Evolutionary conservation across 1,140 invertebrate species (phyloP).

Genomic region (Planococcus citri): DNA sequence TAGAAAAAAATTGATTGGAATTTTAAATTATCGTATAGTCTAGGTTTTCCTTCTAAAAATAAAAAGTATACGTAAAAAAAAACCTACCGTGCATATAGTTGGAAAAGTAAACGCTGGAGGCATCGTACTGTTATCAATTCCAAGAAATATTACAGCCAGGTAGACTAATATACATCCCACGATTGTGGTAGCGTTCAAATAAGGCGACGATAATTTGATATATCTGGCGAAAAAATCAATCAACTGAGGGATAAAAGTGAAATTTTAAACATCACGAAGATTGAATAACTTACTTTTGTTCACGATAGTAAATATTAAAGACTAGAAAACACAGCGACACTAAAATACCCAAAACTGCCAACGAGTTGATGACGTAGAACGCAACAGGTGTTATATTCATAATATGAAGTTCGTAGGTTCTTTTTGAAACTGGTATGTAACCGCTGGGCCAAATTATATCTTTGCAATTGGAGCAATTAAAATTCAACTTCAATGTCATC

Average conservation of each 20-base stretch:
- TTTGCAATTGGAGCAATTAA: conserved; percentile 55
- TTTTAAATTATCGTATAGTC: too few relatives aligned
- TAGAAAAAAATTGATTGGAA: too few relatives aligned
- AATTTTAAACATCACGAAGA: not conserved
- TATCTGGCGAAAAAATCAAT: not conserved
- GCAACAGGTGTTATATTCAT: conserved; percentile 60
- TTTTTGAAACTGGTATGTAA: conserved; percentile 59
- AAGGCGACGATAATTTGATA: not conserved
- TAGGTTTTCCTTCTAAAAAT: too few relatives aligned
- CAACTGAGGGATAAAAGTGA: not conserved
- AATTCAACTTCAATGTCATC: conserved; percentile 47
- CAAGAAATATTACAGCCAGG: conserved; percentile 77
- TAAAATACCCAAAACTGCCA: conserved; percentile 62
- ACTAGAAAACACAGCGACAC: conserved; percentile 62
- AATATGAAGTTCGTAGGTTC: conserved; percentile 54
- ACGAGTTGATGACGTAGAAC: conserved; percentile 51
- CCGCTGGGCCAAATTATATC: conserved; percentile 59
- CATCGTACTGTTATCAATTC: conserved; percentile 67
- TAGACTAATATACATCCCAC: conserved; percentile 89
- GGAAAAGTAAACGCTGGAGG: conserved; percentile 55
- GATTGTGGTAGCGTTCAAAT: conserved; percentile 91
- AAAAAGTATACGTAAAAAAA: not conserved
- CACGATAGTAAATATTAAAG: conserved; percentile 77
- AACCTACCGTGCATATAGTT: conserved; percentile 70
- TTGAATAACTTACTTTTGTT: conserved; percentile 67